Percentiles rank a stretch among this genome's conserved stretches.
Evolutionary conservation across 2,888 invertebrate genomes (phyloP).

Genomic region (Drosophila nigritarsus): DNA sequence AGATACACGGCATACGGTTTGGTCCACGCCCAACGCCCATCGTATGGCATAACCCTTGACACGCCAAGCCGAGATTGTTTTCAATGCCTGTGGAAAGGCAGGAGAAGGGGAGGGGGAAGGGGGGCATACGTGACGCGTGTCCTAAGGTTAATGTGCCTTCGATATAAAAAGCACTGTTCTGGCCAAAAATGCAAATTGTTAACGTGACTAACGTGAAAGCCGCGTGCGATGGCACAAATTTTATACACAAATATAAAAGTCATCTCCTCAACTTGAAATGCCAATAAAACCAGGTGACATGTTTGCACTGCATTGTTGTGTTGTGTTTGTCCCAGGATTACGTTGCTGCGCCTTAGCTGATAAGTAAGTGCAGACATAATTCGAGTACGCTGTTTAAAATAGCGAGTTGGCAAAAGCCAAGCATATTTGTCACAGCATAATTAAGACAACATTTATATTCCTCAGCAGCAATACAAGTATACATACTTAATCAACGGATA

Average conservation of each 20-base stretch:
- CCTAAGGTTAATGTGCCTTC: constrained; percentile 70
- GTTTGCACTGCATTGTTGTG: constrained; percentile 24
- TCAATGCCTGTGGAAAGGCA: constrained; percentile 42
- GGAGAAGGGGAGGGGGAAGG: neutral
- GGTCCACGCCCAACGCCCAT: constrained; percentile 33
- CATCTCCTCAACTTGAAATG: constrained; percentile 36
- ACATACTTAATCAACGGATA: neutral
- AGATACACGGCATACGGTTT: constrained; percentile 47
- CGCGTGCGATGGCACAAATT: constrained; percentile 48
- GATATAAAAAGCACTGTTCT: constrained; percentile 55
- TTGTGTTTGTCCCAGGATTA: constrained; percentile 11
- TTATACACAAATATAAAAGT: constrained; percentile 45
- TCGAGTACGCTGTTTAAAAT: neutral
- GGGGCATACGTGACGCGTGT: constrained; percentile 70
- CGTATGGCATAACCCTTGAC: constrained; percentile 61
- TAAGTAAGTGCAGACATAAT: neutral
- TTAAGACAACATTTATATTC: neutral
- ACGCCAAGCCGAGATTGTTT: constrained; percentile 68
- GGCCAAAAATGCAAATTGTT: constrained; percentile 74
- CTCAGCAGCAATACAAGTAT: neutral
- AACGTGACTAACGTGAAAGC: constrained; percentile 65
- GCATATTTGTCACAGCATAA: neutral
- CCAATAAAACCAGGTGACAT: constrained; percentile 36
- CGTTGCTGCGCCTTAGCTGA: neutral
- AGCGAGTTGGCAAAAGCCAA: too few species aligned